Evolutionary conservation across 2,113 vertebrate species (phyloP).

Genomic region (Pungitius pungitius): DNA sequence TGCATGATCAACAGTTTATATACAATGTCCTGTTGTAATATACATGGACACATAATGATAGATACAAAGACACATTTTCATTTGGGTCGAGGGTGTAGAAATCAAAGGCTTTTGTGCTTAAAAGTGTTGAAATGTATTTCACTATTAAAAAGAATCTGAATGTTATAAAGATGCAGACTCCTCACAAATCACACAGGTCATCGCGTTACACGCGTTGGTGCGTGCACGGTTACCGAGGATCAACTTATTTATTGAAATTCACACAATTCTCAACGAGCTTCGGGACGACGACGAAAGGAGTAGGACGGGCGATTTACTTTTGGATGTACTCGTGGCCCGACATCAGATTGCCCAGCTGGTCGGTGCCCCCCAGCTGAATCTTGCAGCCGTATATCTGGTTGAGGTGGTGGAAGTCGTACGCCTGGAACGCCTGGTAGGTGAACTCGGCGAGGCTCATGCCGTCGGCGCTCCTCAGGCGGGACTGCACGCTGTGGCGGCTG

Average conservation of each 20-base stretch:
- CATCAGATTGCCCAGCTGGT: conserved; percentile 96
- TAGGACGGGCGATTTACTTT: conserved; percentile 78
- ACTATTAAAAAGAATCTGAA: too few relatives aligned
- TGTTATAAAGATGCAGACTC: background rate
- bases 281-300: background rate
- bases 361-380: conserved; percentile 93
- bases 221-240: background rate
- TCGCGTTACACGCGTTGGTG: background rate
- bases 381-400: conserved; percentile 86
- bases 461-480: conserved; percentile 84
- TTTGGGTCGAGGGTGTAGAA: conserved; percentile 86
- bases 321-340: conserved; percentile 92
- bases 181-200: background rate
- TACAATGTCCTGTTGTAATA: background rate
- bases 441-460: conserved; percentile 96
- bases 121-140: too few relatives aligned
- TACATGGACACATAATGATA: background rate
- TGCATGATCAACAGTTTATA: background rate
- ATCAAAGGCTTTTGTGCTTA: conserved; percentile 84
- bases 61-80: conserved; percentile 5
- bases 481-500: conserved; percentile 89
- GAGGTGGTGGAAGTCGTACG: conserved; percentile 92
- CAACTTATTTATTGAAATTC: background rate
- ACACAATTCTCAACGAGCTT: background rate
- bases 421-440: conserved; percentile 94